Base-by-base conservation (phyloP, 2,113 vertebrate species). In the Festucalex cinctus region DNA sequence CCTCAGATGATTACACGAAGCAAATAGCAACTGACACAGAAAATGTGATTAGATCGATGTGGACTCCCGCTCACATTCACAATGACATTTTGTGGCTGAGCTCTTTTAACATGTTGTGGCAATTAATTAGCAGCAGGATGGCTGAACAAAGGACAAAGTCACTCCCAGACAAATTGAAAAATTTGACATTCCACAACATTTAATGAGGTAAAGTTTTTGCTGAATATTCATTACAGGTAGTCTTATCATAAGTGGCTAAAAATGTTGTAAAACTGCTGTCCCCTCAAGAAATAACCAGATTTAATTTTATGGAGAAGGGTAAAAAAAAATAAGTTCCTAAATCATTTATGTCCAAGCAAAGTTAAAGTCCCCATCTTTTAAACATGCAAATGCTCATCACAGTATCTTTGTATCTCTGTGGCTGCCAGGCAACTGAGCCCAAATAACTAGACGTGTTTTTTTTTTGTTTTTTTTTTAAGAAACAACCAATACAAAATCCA, bases 11-110 rank as follows among this genome's bases (percentile, higher is more conserved):
- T 68, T 66, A 76, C 37, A 51, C 5, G 5, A 28, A 59, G 36
- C 69, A 51, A 65, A 66, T 35, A 56, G 62, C 58, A 69, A 28
- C 13, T 36, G 54, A 61, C 65, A 49, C 28, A 60, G 49, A 74
- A 77, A 74, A 73, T 63, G 20, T 3, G 22, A 43, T 16, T 5
- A 59, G 32, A 74, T 59, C 48, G 54, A 37, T 63, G 12, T 0
- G 1, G 32, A 24, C 35, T 36, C 49, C 48, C 3, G 41, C 53
- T 75, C n/a, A 57, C 22, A 39, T 53, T 65, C 57, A 49, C 3
- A 0, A n/a, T 63, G 56, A 65, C 2, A 6, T 48, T 49, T 13
- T 24, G 20, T 19, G 32, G 12, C 44, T 13, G 14, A 43, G 70
- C 17, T 63, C 68, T 70, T 65, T 46, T 32, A 51, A 28, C 3